A percentile compares a stretch with the other conserved stretches of the same genome.
These are phyloP conservation scores for Yoshiicerus persimilis DNA, from an alignment of 1,140 invertebrate genomes.

Conservation along the genomic window DNA sequence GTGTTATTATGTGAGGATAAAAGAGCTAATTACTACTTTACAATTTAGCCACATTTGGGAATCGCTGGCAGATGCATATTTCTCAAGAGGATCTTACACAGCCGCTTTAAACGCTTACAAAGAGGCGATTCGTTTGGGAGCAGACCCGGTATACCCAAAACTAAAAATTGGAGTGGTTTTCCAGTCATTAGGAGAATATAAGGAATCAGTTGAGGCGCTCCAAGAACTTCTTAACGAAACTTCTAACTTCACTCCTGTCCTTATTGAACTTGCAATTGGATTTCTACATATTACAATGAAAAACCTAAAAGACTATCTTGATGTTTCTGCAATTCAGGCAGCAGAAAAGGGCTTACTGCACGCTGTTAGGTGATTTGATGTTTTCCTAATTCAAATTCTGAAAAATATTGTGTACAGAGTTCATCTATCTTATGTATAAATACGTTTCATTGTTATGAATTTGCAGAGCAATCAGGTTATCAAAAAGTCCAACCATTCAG, in stretches of 20 bases:
- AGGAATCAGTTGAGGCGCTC: constrained; percentile 25
- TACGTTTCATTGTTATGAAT: background rate
- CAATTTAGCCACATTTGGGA: constrained; percentile 71
- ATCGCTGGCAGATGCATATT: constrained; percentile 83
- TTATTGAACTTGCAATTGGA: constrained; percentile 28
- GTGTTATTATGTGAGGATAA: background rate
- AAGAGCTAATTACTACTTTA: background rate
- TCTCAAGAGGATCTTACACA: constrained; percentile 75
- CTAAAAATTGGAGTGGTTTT: constrained; percentile 76
- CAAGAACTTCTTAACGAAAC: background rate
- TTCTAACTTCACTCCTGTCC: background rate
- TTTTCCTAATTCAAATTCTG: background rate
- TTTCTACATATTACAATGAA: constrained; percentile 21
- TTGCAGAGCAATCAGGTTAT: background rate
- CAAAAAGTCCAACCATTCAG: background rate
- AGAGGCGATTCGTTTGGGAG: constrained; percentile 68
- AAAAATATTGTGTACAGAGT: background rate
- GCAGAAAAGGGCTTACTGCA: constrained; percentile 6
- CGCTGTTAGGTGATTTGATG: constrained; percentile 15
- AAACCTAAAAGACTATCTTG: constrained; percentile 25
- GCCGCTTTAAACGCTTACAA: constrained; percentile 84
- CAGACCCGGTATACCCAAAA: constrained; percentile 70
- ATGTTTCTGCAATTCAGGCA: background rate
- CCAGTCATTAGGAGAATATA: constrained; percentile 16
- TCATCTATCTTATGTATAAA: background rate